Base-by-base conservation (phyloP, 2,113 vertebrate species). In the Xiphophorus hellerii region DNA sequence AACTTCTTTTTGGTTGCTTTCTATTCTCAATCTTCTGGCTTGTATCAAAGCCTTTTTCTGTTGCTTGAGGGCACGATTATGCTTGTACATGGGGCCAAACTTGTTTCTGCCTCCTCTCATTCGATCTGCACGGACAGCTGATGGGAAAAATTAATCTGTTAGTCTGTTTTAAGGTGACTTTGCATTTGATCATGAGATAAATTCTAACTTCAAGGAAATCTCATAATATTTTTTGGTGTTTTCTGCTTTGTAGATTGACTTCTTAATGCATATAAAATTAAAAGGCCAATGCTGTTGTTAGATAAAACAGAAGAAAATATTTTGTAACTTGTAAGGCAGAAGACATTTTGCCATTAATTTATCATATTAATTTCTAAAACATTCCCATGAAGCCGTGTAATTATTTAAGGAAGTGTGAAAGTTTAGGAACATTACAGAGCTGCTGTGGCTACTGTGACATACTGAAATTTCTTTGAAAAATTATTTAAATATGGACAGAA, bases 31-130 rank as follows among this genome's bases (percentile, higher is more conserved):
- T 60, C 67, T 63, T 3, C 22, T 10, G 0, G 95, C 95, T 7
- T 95, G 95, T 67, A 97, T 96, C 87, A 97, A 89, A 60, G 97
- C 96, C 83, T 96, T 96, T 90, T 96, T 97, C 94, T 98, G 96
- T 93, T 97, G 97, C 87, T 98, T 98, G 79, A 98, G 91, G 69
- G 96, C 97, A 27, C 97, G 95, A 86, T 98, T 97, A 0, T 94
- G 92, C 87, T 97, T 98, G 95, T 98, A 98, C 95, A 98, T 97
- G 62, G 97, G 97, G 1, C 97, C 96, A 81, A 98, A 98, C 88
- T 96, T 97, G 92, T 98, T 98, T 73, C 97, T 94, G 70, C 97
- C 97, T 0, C 97, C 97, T 0, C 97, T 92, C 96, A 97, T 96
- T 63, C 97, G 94, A 84, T 98, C 96, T 2, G 96, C 96, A 0